phyloP scores from a whole-genome alignment of 2,888 invertebrate species.

The Nemurella pictetii region DNA sequence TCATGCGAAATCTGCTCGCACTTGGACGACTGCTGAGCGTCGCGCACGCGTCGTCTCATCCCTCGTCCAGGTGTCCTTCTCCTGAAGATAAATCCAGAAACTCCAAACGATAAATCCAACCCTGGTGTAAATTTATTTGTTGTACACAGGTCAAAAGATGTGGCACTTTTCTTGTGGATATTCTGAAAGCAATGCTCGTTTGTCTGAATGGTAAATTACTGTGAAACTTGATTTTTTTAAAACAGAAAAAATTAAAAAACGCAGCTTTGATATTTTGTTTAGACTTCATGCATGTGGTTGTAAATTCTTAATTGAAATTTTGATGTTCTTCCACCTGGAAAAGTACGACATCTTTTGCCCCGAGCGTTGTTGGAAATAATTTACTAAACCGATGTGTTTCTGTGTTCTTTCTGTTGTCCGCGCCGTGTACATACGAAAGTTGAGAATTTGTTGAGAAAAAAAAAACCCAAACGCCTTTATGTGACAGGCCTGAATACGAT shows the following conservation, averaged over 20 bases:
- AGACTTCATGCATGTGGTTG: no score
- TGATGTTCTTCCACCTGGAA: no score
- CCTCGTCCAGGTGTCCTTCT: not conserved
- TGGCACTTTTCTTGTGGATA: not conserved
- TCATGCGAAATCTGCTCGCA: not conserved
- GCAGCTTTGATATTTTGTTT: no score
- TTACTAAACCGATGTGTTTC: not conserved
- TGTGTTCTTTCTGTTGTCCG: not conserved
- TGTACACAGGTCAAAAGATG: not conserved
- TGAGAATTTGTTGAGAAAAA: not conserved
- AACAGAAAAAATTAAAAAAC: no score
- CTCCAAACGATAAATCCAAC: not conserved
- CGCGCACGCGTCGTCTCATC: not conserved
- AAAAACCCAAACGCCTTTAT: not conserved
- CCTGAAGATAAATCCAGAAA: not conserved
- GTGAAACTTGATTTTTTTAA: no score
- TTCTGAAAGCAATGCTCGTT: no score
- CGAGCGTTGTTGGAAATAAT: not conserved
- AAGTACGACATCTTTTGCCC: not conserved
- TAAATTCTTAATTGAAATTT: no score
- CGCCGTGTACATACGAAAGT: not conserved
- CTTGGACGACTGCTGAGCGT: not conserved
- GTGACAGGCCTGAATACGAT: conserved; percentile 6
- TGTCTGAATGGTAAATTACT: no score
- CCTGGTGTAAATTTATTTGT: not conserved